phyloP scores from a whole-genome alignment of 92 coral and sea anemone species.

The Zoanthus solanderi region DNA sequence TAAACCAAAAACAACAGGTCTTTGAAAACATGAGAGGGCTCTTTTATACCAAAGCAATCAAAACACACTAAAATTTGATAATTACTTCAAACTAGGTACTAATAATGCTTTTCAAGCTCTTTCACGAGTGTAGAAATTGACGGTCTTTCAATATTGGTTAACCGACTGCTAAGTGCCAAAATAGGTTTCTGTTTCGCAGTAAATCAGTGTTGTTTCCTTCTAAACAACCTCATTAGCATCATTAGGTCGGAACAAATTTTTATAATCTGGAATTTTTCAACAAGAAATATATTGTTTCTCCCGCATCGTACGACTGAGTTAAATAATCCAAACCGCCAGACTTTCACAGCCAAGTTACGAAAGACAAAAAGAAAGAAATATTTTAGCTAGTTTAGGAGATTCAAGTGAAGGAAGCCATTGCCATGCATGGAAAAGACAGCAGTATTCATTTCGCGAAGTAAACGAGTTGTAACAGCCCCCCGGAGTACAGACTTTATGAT shows the following conservation, averaged over 20 bases:
- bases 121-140: not conserved
- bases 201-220: not conserved
- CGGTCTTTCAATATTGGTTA: constrained; percentile 7
- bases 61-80: not conserved
- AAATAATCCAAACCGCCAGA: not conserved
- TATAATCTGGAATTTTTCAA: not conserved
- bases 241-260: not conserved
- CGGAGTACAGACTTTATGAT: not conserved
- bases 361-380: not conserved
- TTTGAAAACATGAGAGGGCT: not conserved
- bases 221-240: not conserved
- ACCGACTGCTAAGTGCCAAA: constrained; percentile 9
- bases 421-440: not conserved
- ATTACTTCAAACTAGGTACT: not conserved
- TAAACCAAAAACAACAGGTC: not conserved
- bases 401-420: not conserved
- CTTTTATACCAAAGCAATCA: not conserved
- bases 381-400: not conserved
- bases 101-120: not conserved
- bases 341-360: not conserved
- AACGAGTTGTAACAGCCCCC: not conserved
- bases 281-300: not conserved
- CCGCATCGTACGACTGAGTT: not conserved
- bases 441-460: not conserved
- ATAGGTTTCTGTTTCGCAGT: not conserved